phyloP scores from a whole-genome alignment of 2,113 vertebrate species.

The Halcyon senegalensis region DNA sequence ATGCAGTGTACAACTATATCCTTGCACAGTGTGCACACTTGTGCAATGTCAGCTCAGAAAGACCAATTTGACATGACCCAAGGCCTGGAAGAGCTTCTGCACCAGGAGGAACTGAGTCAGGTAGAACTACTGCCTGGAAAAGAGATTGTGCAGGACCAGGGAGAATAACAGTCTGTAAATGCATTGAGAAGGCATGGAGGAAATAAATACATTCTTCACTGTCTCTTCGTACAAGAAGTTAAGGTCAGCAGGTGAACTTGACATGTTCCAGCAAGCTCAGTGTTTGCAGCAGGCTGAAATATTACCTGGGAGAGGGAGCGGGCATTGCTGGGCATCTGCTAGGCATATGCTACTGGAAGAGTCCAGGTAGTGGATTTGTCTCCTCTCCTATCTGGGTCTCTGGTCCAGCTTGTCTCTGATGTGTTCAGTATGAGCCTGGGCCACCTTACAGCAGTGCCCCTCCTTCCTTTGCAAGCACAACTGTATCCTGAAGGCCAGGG shows the following conservation, averaged over 20 bases:
- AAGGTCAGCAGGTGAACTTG: neutral
- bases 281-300: neutral
- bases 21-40: accelerated
- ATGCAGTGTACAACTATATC: neutral
- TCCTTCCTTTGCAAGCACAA: neutral
- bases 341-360: neutral
- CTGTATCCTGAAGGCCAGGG: neutral
- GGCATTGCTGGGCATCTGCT: neutral
- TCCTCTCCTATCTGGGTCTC: neutral
- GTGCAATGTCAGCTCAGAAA: neutral
- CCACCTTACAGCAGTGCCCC: neutral
- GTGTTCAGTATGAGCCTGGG: neutral
- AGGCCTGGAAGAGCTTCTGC: neutral
- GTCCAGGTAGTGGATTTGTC: neutral
- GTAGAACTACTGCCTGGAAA: neutral
- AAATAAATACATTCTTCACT: neutral
- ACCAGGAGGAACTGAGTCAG: neutral
- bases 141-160: neutral
- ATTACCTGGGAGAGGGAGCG: neutral
- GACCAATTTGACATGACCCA: neutral
- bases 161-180: neutral
- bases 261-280: neutral
- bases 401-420: neutral
- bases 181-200: neutral
- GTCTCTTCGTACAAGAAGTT: neutral